These are phyloP conservation scores for Cryptophagus acutangulus DNA, from an alignment of 2,888 invertebrate genomes.

Conservation along the genomic window DNA sequence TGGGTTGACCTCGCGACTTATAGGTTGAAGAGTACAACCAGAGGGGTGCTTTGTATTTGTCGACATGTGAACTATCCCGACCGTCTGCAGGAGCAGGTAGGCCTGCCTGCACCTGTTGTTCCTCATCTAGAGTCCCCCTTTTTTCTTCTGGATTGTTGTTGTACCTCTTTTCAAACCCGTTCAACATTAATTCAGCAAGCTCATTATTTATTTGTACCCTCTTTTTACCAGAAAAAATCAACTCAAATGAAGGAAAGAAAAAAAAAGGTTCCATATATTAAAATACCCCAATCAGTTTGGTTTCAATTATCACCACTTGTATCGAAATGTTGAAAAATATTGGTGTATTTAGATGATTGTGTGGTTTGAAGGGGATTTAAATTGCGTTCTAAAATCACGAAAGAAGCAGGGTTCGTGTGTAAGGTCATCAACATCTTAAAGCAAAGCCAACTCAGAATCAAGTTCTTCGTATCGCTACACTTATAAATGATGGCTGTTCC, in stretches of 20 bases:
- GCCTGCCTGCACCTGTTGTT: constrained; percentile 45
- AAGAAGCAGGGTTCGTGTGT: constrained; percentile 36
- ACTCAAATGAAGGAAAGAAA: too few species aligned
- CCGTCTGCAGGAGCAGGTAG: constrained; percentile 40
- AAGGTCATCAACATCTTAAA: constrained; percentile 48
- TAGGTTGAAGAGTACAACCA: constrained; percentile 22
- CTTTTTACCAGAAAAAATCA: too few species aligned
- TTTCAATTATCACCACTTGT: too few species aligned
- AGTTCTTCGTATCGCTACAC: constrained; percentile 48
- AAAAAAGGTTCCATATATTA: too few species aligned
- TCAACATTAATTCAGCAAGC: too few species aligned
- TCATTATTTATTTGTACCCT: too few species aligned
- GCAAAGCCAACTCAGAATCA: constrained; percentile 46
- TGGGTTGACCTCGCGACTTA: constrained; percentile 33
- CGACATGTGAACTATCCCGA: constrained; percentile 44
- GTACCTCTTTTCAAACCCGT: constrained; percentile 7
- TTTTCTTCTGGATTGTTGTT: constrained; percentile 15
- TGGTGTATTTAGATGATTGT: neutral
- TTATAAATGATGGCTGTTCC: constrained; percentile 46
- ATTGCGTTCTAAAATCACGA: constrained; percentile 28
- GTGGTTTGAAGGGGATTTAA: constrained; percentile 19
- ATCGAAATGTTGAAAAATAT: too few species aligned
- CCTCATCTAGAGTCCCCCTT: constrained; percentile 31
- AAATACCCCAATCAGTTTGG: too few species aligned
- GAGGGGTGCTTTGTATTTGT: constrained; percentile 36